Percentiles rank a stretch among this genome's conserved stretches.
These are phyloP conservation scores for Metaphire vulgaris DNA, from an alignment of 1,140 invertebrate genomes.

Conservation along the genomic window DNA sequence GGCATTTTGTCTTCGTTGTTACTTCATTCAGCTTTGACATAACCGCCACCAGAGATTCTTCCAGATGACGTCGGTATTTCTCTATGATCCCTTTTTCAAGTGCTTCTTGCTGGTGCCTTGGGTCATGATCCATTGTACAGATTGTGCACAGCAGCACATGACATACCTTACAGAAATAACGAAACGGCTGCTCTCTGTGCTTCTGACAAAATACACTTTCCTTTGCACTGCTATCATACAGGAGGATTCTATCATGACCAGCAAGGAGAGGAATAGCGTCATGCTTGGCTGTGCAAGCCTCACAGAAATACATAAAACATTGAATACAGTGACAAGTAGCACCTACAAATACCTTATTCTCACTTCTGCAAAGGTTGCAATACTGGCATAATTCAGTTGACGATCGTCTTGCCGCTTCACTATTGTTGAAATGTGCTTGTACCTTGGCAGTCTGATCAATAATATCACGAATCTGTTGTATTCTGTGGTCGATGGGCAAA, in stretches of 20 bases:
- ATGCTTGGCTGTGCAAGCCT: conserved; percentile 21
- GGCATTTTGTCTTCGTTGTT: conserved; percentile 14
- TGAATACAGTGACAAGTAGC: conserved; percentile 20
- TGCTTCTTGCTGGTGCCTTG: conserved; percentile 17
- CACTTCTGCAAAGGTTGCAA: conserved; percentile 24
- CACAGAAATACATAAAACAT: conserved; percentile 29
- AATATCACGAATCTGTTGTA: conserved; percentile 29
- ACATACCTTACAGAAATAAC: conserved; percentile 27
- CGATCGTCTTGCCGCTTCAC: neutral
- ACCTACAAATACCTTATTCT: neutral
- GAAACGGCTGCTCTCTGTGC: conserved; percentile 24
- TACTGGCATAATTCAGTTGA: neutral
- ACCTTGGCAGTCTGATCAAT: neutral
- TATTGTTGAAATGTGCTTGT: neutral
- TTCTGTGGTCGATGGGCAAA: conserved; percentile 28
- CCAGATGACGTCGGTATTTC: conserved; percentile 19
- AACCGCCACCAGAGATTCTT: neutral
- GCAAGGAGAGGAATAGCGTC: conserved; percentile 24
- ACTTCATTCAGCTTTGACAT: conserved; percentile 19
- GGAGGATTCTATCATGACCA: conserved; percentile 16
- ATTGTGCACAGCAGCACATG: conserved; percentile 25
- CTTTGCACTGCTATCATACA: conserved; percentile 10
- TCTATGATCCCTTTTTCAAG: conserved; percentile 24
- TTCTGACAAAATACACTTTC: conserved; percentile 23
- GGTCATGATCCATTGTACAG: conserved; percentile 27